A percentile compares a stretch with the other conserved stretches of the same genome.
These are phyloP conservation scores for Tribolium freemani DNA, from an alignment of 2,888 invertebrate genomes.

Conservation along the genomic window DNA sequence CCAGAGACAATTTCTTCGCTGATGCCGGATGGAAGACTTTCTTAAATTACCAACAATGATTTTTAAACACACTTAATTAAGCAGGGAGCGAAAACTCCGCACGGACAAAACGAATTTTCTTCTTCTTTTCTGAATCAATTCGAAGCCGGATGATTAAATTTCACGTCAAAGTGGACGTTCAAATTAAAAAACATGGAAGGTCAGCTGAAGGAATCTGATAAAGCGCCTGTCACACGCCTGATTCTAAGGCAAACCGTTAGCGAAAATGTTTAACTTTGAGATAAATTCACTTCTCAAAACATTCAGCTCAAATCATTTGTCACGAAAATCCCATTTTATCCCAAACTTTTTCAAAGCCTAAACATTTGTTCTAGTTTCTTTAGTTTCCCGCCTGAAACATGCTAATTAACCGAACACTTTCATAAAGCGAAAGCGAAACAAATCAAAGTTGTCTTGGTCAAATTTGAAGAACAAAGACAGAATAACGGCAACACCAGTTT, in stretches of 20 bases:
- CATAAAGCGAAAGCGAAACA: too few species aligned
- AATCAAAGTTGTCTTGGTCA: too few species aligned
- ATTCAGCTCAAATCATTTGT: slow-evolving; percentile 49
- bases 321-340: slow-evolving; percentile 47
- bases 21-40: slow-evolving; percentile 22
- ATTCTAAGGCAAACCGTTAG: slow-evolving; percentile 25
- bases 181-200: background rate
- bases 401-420: background rate
- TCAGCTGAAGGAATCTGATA: slow-evolving; percentile 12
- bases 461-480: too few species aligned
- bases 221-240: slow-evolving; percentile 20
- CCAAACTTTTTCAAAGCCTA: slow-evolving; percentile 19
- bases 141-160: background rate
- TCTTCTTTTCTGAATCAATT: slow-evolving; percentile 4
- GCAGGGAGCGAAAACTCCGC: slow-evolving; percentile 7
- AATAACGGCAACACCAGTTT: too few species aligned
- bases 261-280: slow-evolving; percentile 43
- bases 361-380: slow-evolving; percentile 23
- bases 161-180: background rate
- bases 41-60: slow-evolving; percentile 32
- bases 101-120: slow-evolving; percentile 11
- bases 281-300: slow-evolving; percentile 48
- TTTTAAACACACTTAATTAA: slow-evolving; percentile 36
- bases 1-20: slow-evolving; percentile 34
- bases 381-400: slow-evolving; percentile 3